A percentile compares a stretch with the other conserved stretches of the same genome.
These are phyloP conservation scores for Scaptodrosophila lebanonensis DNA, from an alignment of 1,140 invertebrate species.

Conservation along the genomic window DNA sequence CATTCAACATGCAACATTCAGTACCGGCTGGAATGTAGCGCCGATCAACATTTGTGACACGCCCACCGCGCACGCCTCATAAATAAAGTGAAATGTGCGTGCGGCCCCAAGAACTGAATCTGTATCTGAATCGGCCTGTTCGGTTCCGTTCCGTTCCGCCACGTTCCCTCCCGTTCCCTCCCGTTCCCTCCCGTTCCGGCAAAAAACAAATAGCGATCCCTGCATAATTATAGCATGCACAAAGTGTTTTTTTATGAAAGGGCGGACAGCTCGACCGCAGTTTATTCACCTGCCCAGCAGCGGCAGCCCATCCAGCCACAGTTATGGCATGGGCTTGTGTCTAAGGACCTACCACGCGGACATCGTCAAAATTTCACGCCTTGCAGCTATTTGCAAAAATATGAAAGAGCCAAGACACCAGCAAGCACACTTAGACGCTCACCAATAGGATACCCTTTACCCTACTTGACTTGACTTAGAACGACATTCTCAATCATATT, in stretches of 20 bases:
- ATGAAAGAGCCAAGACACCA: no score
- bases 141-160: no score
- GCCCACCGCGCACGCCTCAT: conserved; percentile 71
- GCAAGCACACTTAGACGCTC: no score
- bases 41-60: conserved; percentile 67
- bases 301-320: conserved; percentile 19
- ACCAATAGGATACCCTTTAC: no score
- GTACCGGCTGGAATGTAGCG: conserved; percentile 51
- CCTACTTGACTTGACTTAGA: no score
- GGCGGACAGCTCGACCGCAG: conserved; percentile 63
- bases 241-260: conserved; percentile 62
- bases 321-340: neutral
- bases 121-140: conserved; percentile 6
- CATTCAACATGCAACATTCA: neutral
- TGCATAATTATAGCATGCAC: conserved; percentile 58
- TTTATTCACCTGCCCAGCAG: conserved; percentile 62
- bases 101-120: conserved; percentile 28
- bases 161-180: no score
- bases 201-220: conserved; percentile 60
- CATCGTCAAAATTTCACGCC: conserved; percentile 57
- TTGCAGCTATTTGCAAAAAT: conserved; percentile 57
- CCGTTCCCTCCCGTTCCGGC: neutral
- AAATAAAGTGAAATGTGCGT: conserved; percentile 71
- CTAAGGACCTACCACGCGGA: conserved; percentile 19
- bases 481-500: no score